Base-by-base conservation (phyloP, 2,113 vertebrate genomes). In the Planiliza haematocheilus region DNA sequence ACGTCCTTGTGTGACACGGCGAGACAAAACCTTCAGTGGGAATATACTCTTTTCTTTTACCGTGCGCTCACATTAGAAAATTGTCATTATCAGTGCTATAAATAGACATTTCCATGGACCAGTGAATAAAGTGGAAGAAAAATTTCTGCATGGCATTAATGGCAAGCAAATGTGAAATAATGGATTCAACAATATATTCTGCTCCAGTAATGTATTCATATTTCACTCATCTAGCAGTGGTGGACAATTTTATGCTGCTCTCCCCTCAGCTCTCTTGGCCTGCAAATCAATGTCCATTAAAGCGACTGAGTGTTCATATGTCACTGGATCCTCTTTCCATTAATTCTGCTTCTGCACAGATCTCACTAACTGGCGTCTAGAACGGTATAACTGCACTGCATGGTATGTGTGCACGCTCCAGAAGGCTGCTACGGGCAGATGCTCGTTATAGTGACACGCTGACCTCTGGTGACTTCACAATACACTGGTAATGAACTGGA, bases 221-320 rank as follows among this genome's bases (percentile, higher is more conserved):
- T 89, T 90, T 86, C 86, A 77, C 71, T 81, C 86, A 68, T 79
- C 21, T 51, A 71, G 70, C 49, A 48, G 39, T 36, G 37, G 30
- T 60, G 64, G 74, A 69, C 65, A 61, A 70, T 85, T 86, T 86
- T 73, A 83, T 63, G 65, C 72, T 34, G 51, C 77, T 83, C 73
- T 81, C 67, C 57, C 45, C 67, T 80, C 65, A 61, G 74, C 71
- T 86, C 43, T 24, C 67, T 57, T 72, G 16, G 74, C 67, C 78
- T 83, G 63, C 79, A 84, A 88, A 92, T 91, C 92, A 88, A 91
- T 93, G 85, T 86, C 89, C 83, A 91, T 91, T 89, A 90, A 75
- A 71, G 43, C 10, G 53, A 86, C 74, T 11, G 69, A 80, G 79
- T 64, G 24, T 84, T 79, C 70, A 56, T 76, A 70, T 86, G 79